phyloP scores from a whole-genome alignment of 2,888 invertebrate genomes.

The Brassicogethes aeneus region DNA sequence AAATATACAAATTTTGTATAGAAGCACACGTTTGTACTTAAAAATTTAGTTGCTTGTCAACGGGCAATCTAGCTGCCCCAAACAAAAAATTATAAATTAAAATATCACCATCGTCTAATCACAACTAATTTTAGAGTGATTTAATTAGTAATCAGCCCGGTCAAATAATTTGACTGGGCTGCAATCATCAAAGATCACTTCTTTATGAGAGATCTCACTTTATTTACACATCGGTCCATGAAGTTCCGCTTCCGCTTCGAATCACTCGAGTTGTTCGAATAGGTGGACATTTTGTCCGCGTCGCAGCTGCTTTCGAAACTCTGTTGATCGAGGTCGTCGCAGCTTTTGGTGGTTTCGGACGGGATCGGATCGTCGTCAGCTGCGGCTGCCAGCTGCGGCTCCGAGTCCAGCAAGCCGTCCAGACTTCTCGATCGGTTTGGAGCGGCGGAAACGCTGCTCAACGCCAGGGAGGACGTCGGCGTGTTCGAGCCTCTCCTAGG shows the following conservation, averaged over 20 bases:
- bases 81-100: conserved; percentile 12
- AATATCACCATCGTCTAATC: conserved; percentile 15
- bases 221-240: conserved; percentile 77
- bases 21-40: conserved; percentile 31
- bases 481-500: conserved; percentile 39
- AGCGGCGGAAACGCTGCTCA: conserved; percentile 21
- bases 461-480: conserved; percentile 34
- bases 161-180: too few relatives aligned
- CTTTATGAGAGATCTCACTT: conserved; percentile 65
- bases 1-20: conserved; percentile 21
- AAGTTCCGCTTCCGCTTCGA: conserved; percentile 68
- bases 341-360: conserved; percentile 34
- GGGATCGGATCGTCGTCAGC: conserved; percentile 27
- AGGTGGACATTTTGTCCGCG: conserved; percentile 46
- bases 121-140: background rate
- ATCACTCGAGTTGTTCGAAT: conserved; percentile 47
- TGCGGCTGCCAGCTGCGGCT: conserved; percentile 20
- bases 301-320: conserved; percentile 25
- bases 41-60: conserved; percentile 28
- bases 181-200: conserved; percentile 23
- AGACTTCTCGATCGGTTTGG: conserved; percentile 53
- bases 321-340: conserved; percentile 30
- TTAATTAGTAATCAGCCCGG: too few relatives aligned
- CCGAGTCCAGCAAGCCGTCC: conserved; percentile 50
- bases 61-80: background rate